A percentile compares a stretch with the other conserved stretches of the same genome.
These are phyloP conservation scores for Leontopithecus rosalia DNA, from an alignment of 2,797 vertebrate genomes.

Conservation along the genomic window DNA sequence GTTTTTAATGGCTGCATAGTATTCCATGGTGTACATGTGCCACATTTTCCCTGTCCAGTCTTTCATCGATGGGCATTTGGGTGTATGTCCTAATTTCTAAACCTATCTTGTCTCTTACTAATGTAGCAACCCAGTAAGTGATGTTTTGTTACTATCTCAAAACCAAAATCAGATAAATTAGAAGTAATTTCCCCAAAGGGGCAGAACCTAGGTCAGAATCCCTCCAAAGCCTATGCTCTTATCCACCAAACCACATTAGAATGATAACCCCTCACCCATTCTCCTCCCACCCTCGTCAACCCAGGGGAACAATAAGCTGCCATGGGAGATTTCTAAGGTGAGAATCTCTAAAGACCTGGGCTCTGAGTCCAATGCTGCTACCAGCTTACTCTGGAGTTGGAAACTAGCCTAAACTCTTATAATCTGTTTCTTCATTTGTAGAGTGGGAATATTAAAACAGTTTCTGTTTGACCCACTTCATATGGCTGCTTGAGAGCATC, in stretches of 20 bases:
- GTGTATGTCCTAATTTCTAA: not conserved
- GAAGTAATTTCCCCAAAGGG: not conserved
- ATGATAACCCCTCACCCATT: not conserved
- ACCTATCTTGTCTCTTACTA: not conserved
- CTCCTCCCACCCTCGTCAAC: not conserved
- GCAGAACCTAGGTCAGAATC: not conserved
- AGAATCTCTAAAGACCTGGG: not conserved
- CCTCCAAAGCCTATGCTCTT: not conserved
- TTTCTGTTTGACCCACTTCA: not conserved
- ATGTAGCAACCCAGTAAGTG: not conserved
- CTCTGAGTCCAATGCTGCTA: not conserved
- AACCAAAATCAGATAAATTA: conserved; percentile 17
- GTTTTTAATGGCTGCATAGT: no score
- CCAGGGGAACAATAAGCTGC: not conserved
- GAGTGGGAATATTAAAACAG: not conserved
- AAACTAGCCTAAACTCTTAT: not conserved
- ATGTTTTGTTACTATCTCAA: not conserved
- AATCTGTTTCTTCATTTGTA: conserved; percentile 4
- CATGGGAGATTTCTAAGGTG: not conserved
- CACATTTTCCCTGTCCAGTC: no score
- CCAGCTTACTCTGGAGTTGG: not conserved
- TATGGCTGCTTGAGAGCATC: not conserved
- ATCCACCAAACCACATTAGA: not conserved
- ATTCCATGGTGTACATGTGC: no score
- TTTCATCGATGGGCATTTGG: no score